Evolutionary conservation across 2,113 vertebrate genomes (phyloP), one percentile per base, ranked within the genome.

Genomic region (Gavia stellata): DNA sequence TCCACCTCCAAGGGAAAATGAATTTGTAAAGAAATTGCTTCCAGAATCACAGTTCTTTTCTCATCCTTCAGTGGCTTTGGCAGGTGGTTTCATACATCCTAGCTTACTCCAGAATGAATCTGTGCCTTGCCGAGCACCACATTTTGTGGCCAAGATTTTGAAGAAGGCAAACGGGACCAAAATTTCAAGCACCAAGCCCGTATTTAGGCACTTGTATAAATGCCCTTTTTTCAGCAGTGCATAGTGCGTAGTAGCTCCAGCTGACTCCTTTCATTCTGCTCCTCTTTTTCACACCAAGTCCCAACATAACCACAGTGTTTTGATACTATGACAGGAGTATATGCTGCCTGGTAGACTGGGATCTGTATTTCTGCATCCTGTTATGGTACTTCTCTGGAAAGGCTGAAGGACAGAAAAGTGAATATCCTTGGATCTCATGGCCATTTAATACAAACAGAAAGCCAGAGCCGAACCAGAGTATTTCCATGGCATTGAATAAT

Each of bases 21-120:
- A 72, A 66, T 90, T 82, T 77, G 36, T 45, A 59, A 77, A 96
- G 49, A 68, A 91, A 84, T 86, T 70, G 34, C 80, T 94, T 96
- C 59, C 65, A 81, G 92, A 93, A 72, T 77, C 62, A 42, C 20
- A 71, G 94, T 67, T 94, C 72, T 88, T 93, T 67, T 58, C 88
- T 84, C 31, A 74, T 63, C 36, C 56, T 86, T 83, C 61, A 34
- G 52, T 72, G 52, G 40, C 78, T 89, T 81, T 93, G 73, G 55
- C 72, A 84, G 77, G 42, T 81, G 91, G 80, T 25, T 26, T 91
- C 38, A 42, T 24, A 49, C 59, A 28, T 25, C 44, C 50, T 31
- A 74, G 10, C 36, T 74, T 81, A 67, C 56, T 78, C 50, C 65
- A 81, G 71, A 73, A 80, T 83, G 67, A 83, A 83, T 62, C 56